A percentile compares a stretch with the other conserved stretches of the same genome.
These are phyloP conservation scores for Shinisaurus crocodilurus DNA, from an alignment of 2,113 vertebrate genomes.

Conservation along the genomic window DNA sequence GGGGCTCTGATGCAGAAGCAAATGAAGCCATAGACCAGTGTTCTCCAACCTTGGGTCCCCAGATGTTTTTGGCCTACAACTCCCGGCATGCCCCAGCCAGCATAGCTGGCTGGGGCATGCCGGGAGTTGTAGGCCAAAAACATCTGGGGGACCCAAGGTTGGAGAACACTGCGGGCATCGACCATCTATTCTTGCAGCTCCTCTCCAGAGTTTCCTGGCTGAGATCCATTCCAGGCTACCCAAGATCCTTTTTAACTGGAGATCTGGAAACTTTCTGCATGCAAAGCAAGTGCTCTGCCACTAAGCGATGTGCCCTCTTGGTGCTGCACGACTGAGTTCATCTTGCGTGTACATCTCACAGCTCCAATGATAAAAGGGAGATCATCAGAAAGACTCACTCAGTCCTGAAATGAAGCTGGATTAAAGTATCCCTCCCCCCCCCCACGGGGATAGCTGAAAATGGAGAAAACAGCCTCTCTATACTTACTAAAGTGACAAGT, in stretches of 20 bases:
- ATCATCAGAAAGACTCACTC: neutral
- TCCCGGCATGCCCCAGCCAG: too few relatives aligned
- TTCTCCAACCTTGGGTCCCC: too few relatives aligned
- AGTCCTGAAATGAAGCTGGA: neutral
- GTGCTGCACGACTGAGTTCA: neutral
- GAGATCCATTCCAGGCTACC: neutral
- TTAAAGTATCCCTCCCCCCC: conserved; percentile 33
- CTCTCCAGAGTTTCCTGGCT: neutral
- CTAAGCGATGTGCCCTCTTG: neutral
- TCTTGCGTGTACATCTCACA: too few relatives aligned
- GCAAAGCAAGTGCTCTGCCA: neutral
- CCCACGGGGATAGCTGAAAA: conserved; percentile 30
- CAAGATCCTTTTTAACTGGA: neutral
- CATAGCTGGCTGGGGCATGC: too few relatives aligned
- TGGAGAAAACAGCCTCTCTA: conserved; percentile 72
- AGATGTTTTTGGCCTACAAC: too few relatives aligned
- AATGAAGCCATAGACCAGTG: neutral
- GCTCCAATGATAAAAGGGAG: neutral
- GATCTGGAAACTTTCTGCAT: neutral
- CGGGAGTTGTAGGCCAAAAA: too few relatives aligned
- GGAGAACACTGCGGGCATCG: too few relatives aligned
- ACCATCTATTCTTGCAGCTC: neutral
- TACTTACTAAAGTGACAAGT: conserved; percentile 92
- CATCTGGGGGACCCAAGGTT: too few relatives aligned
- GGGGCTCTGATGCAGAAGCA: neutral